Percentiles rank a stretch among this genome's conserved stretches.
Evolutionary conservation across 2,888 invertebrate genomes (phyloP).

Genomic region (Lasioglossum leucozonium): DNA sequence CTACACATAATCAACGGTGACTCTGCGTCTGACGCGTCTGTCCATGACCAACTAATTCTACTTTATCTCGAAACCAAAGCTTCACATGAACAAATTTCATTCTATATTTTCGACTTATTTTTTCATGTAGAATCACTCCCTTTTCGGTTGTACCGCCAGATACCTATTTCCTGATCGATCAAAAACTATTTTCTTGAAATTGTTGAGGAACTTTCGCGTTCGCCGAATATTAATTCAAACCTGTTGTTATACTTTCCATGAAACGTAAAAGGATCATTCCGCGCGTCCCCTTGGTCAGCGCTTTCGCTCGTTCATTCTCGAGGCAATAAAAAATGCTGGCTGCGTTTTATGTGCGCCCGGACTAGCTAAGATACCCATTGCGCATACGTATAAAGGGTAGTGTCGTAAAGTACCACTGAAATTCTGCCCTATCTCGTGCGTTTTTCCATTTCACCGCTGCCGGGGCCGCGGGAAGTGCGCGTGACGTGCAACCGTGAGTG

Average conservation of each 20-base stretch:
- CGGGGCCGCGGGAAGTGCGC: conserved; percentile 5
- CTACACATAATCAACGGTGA: too few species aligned
- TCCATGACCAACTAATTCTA: background rate
- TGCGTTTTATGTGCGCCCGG: conserved; percentile 22
- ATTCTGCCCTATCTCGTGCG: conserved; percentile 24
- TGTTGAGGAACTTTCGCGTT: background rate
- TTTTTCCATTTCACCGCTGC: conserved; percentile 14
- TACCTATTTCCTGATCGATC: background rate
- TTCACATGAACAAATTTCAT: background rate
- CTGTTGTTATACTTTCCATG: conserved; percentile 23
- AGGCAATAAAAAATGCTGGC: conserved; percentile 10
- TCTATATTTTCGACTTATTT: too few species aligned
- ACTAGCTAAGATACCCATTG: conserved; percentile 35
- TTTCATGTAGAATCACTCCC: too few species aligned
- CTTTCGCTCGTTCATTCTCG: conserved; percentile 18
- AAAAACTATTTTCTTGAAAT: background rate
- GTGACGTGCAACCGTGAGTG: conserved; percentile 52
- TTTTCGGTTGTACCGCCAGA: too few species aligned
- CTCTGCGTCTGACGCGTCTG: too few species aligned
- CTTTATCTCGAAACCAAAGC: background rate
- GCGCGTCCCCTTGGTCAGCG: background rate
- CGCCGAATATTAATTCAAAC: background rate
- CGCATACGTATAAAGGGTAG: conserved; percentile 28
- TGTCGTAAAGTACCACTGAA: conserved; percentile 40
- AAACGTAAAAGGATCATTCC: conserved; percentile 5